Evolutionary conservation across 2,888 invertebrate species (phyloP), one percentile per base, ranked within the genome.

Genomic region (Drosophila gaucha): DNA sequence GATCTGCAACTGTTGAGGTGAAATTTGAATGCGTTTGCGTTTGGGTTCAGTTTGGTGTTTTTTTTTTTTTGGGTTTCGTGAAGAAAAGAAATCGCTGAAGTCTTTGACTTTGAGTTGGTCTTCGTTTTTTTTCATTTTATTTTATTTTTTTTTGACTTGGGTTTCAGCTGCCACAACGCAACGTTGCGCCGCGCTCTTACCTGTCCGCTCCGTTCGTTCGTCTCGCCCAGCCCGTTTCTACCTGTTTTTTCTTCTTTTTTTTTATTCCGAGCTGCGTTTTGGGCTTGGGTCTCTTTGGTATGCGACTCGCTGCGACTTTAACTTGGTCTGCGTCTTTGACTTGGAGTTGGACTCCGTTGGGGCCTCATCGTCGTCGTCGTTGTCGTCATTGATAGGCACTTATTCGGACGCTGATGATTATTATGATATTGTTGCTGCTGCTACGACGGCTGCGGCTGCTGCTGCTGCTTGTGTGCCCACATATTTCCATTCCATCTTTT

Each of bases 321-420:
- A 54, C 74, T 75, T 80, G 36, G 62, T 50, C 60, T 65, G n/a
- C 43, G 62, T 51, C 49, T 60, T 60, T 51, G 62, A 55, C 75
- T 80, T 80, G 74, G 50, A 74, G 43, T 41, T 57, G 76, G 66
- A 58, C 63, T 60, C 55, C 63, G 49, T 73, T 72, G 80, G 64
- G 78, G 80, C 77, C 57, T 58, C 79, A 43, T 47, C 77, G 54
- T 39, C 71, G 51, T 57, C 64, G 24, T 50, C 16, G 56, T 67
- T 63, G 65, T 76, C 86, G 88, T 88, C 88, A 84, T 88, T 84
- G 88, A 84, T 84, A 88, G 88, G 88, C 83, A 88, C 83, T 83
- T 88, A 73, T 73, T 74, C 78, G 71, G 80, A 68, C 76, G 74
- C 70, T 75, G 80, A 80, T 80, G 85, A 80, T 88, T 88, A 82